Base-by-base conservation (phyloP, 2,797 vertebrate genomes). In the Austrolebias charrua region DNA sequence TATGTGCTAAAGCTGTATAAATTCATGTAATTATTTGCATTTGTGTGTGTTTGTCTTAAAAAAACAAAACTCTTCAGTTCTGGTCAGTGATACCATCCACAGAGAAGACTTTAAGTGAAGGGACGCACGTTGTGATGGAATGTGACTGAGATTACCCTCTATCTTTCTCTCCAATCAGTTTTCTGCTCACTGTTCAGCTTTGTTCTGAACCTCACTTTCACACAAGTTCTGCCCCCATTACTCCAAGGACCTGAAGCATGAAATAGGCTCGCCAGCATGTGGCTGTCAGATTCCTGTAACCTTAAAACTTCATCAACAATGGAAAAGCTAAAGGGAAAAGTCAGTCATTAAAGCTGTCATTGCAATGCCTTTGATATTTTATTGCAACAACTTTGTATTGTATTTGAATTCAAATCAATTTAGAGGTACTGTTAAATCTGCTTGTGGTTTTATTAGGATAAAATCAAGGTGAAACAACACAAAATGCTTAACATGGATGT, bases 191-290 rank as follows among this genome's bases (percentile, higher is more conserved):
- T 63, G 71, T 65, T 29, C 14, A 64, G 71, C 78, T 75, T 69
- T 33, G 46, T 45, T 75, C 77, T 75, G 75, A 75, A 67, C 66
- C 48, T 44, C 54, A 12, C 76, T 71, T 71, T 74, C 20, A 3
- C 74, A 43, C 55, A 49, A 79, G 74, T 80, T 79, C 63, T 68
- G 62, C 80, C 78, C 74, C 86, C 81, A 86, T 88, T 85, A 78
- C 88, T 80, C 76, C 49, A 59, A 84, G 70, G 81, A 84, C 78
- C 67, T 85, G 83, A 51, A 85, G 88, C 89, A 86, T 92, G 89
- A 90, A 90, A 90, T 90, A 80, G 78, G 81, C 80, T 86, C 62
- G 74, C 79, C 74, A 66, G 79, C 78, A 79, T 81, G 81, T 68
- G 84, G 77, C 83, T 77, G 80, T 84, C 81, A 82, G 68, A 73